These are phyloP conservation scores for Caenorhabditis japonica DNA, from an alignment of 2,888 invertebrate genomes.

Conservation along the genomic window DNA sequence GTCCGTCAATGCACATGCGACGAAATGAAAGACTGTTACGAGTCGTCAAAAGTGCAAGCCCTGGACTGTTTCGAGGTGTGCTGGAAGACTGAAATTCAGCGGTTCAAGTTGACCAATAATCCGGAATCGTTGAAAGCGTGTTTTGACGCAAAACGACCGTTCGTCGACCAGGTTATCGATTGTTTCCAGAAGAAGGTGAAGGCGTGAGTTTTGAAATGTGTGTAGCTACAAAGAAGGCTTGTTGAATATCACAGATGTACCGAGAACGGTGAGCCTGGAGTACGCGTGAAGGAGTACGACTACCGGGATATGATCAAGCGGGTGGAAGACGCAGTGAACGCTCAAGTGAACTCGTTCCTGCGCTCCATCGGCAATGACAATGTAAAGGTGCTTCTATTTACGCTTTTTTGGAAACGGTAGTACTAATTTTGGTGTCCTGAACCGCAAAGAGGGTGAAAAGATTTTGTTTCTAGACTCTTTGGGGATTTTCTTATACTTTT, in stretches of 20 bases:
- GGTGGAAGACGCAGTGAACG: constrained; percentile 66
- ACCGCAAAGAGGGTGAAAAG: too few species aligned
- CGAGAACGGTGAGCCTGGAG: constrained; percentile 54
- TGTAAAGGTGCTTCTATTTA: constrained; percentile 53
- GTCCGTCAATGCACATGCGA: constrained; percentile 68
- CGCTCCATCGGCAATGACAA: constrained; percentile 59
- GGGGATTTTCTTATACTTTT: too few species aligned
- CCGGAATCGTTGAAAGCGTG: constrained; percentile 65
- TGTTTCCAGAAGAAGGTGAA: constrained; percentile 67
- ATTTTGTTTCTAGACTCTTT: too few species aligned
- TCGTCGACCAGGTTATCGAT: constrained; percentile 65
- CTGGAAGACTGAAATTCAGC: constrained; percentile 53
- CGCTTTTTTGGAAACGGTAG: not conserved
- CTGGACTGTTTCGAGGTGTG: constrained; percentile 67
- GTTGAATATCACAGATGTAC: too few species aligned
- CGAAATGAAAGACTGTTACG: constrained; percentile 67
- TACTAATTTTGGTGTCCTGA: too few species aligned
- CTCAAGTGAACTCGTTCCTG: constrained; percentile 64
- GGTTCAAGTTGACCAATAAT: constrained; percentile 62
- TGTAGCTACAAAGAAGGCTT: too few species aligned
- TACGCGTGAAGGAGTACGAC: constrained; percentile 68
- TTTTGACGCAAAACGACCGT: constrained; percentile 62
- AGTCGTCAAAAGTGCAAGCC: constrained; percentile 62
- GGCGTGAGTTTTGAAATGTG: constrained; percentile 55
- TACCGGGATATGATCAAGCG: constrained; percentile 65